These are phyloP conservation scores for Micromesistius poutassou DNA, from an alignment of 2,797 vertebrate species.

Conservation along the genomic window DNA sequence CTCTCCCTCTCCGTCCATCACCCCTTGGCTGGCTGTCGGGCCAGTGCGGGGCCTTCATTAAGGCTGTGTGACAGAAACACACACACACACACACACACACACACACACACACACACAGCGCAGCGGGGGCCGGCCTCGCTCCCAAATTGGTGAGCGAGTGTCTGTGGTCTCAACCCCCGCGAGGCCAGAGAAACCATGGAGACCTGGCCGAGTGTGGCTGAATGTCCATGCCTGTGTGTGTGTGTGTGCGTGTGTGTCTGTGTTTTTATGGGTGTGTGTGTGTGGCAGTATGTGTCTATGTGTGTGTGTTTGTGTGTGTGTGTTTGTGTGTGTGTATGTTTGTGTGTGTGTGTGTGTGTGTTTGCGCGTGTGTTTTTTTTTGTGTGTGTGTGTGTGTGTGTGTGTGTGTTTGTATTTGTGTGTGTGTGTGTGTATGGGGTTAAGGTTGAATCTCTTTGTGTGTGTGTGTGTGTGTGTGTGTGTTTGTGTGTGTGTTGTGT, in stretches of 20 bases:
- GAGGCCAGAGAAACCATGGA: constrained; percentile 49
- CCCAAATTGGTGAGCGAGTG: constrained; percentile 59
- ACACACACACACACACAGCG: constrained; percentile 31
- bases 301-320: not conserved
- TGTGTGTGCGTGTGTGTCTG: constrained; percentile 24
- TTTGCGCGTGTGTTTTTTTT: not conserved
- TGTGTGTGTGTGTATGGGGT: not conserved
- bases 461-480: not conserved
- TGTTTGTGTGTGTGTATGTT: not conserved
- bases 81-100: too few species aligned
- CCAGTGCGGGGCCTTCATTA: constrained; percentile 49
- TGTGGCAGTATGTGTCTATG: constrained; percentile 9
- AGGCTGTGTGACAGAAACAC: constrained; percentile 49
- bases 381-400: constrained; percentile 10
- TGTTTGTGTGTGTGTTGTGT: not conserved
- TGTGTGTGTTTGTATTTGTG: not conserved
- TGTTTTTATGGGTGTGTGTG: constrained; percentile 20
- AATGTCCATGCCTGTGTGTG: not conserved
- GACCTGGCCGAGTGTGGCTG: constrained; percentile 4
- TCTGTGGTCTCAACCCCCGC: constrained; percentile 55
- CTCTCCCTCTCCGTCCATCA: constrained; percentile 56
- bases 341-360: not conserved
- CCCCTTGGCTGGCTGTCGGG: constrained; percentile 59
- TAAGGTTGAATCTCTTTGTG: too few species aligned
- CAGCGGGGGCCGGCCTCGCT: constrained; percentile 48